Evolutionary conservation across 2,797 vertebrate species (phyloP).

Genomic region (Petrocephalus schoutedeni): DNA sequence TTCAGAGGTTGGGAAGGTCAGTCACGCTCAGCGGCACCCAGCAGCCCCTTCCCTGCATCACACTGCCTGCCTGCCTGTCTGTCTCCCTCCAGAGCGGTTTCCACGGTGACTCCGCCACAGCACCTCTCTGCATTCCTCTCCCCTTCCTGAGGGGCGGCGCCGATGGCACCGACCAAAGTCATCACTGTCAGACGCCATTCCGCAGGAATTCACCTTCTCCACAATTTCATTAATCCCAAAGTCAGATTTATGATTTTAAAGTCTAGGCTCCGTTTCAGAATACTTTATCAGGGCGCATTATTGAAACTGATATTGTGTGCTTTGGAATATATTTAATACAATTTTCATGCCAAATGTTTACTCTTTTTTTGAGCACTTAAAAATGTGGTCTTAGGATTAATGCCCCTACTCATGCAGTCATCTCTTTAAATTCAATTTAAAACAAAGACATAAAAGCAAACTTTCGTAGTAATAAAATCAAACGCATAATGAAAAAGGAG

Average conservation of each 20-base stretch:
- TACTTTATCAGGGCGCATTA: neutral
- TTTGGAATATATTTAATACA: neutral
- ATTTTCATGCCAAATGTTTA: neutral
- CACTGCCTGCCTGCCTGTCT: neutral
- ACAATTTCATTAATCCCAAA: neutral
- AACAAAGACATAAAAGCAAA: slow-evolving; percentile 10
- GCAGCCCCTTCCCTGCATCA: neutral
- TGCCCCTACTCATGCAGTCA: neutral
- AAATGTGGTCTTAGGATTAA: neutral
- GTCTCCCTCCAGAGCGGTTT: neutral
- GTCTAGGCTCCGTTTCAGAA: neutral
- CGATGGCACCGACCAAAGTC: neutral
- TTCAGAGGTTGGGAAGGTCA: neutral
- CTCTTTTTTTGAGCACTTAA: neutral
- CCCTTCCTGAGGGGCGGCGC: neutral
- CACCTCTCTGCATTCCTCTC: neutral
- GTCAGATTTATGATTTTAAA: slow-evolving; percentile 4
- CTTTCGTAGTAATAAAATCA: neutral
- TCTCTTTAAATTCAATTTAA: neutral
- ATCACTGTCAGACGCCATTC: neutral
- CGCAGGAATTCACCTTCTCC: neutral
- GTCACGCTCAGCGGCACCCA: neutral
- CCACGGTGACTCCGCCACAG: neutral
- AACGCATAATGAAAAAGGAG: neutral
- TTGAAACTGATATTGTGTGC: neutral